These are phyloP conservation scores for Augiades crinisus DNA, from an alignment of 2,888 invertebrate species.

Conservation along the genomic window DNA sequence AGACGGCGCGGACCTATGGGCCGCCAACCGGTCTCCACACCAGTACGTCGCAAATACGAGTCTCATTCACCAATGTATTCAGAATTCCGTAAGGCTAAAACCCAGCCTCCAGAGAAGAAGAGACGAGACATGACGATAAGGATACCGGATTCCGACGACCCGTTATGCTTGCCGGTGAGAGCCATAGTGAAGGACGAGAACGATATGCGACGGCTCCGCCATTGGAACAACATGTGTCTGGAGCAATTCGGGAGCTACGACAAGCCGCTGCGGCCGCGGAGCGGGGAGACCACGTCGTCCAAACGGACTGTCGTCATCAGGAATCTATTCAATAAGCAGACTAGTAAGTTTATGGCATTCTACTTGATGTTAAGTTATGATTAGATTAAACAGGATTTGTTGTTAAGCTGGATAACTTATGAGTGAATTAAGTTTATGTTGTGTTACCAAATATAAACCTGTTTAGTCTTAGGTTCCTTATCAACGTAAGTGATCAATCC, in stretches of 20 bases:
- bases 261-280: conserved; percentile 46
- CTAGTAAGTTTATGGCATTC: conserved; percentile 51
- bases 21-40: not conserved
- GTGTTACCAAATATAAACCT: too few species aligned
- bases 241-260: conserved; percentile 57
- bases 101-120: not conserved
- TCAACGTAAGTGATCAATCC: too few species aligned
- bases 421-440: too few species aligned
- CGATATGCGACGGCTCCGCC: conserved; percentile 49
- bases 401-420: too few species aligned
- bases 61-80: not conserved
- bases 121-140: conserved; percentile 44
- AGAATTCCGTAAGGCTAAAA: not conserved
- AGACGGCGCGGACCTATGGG: not conserved
- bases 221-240: conserved; percentile 67
- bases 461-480: too few species aligned
- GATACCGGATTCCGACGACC: conserved; percentile 69
- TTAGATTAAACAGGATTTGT: too few species aligned
- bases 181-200: conserved; percentile 44
- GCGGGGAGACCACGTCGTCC: conserved; percentile 48
- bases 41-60: not conserved
- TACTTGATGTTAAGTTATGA: too few species aligned
- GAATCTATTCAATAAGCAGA: conserved; percentile 53
- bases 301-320: conserved; percentile 54
- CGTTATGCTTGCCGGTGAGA: conserved; percentile 64